Evolutionary conservation across 2,888 invertebrate species (phyloP), one percentile per base, ranked within the genome.

Genomic region (Trichogramma evanescens): DNA sequence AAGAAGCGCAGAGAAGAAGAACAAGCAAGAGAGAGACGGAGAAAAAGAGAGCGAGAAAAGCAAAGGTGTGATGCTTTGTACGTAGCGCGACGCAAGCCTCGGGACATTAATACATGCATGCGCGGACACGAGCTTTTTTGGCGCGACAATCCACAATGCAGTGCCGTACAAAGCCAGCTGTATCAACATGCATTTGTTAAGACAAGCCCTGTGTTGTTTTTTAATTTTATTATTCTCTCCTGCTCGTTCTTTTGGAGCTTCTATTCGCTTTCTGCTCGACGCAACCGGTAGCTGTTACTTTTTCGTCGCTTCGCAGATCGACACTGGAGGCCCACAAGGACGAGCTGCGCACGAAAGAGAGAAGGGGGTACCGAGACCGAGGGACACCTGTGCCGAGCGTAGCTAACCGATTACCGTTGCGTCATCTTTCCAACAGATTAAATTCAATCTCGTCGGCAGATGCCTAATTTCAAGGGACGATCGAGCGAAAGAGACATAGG

Each of bases 181-280:
- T 70, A 71, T 69, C 71, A 74, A 75, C 72, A 71, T 62, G 68
- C 68, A 71, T 71, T 67, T 70, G 69, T 69, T 68, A 68, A 70
- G 70, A 68, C 67, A 63, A 66, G 70, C 65, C 68, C 65, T 62
- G 64, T 66, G 69, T 67, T 65, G 66, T 70, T 66, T 68, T 66
- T 64, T 67, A 66, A 66, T 66, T 65, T 52, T 45, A 48, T 46
- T 43, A 26, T 39, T 58, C 56, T 43, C 45, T 41, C 46, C 42
- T 49, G 26, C 43, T 4, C 9, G 41, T 41, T 8, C 8, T 38
- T 7, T 8, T 9, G 26, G 8, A 51, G 51, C 4, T 38, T 13
- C 10, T 51, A 46, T 41, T 13, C 46, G 8, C 38, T 50, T 26
- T 41, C 9, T 50, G n/a, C 46, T 40, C 10, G 41, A 4, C n/a